phyloP scores from a whole-genome alignment of 2,797 vertebrate species.

The Siniperca undulata region DNA sequence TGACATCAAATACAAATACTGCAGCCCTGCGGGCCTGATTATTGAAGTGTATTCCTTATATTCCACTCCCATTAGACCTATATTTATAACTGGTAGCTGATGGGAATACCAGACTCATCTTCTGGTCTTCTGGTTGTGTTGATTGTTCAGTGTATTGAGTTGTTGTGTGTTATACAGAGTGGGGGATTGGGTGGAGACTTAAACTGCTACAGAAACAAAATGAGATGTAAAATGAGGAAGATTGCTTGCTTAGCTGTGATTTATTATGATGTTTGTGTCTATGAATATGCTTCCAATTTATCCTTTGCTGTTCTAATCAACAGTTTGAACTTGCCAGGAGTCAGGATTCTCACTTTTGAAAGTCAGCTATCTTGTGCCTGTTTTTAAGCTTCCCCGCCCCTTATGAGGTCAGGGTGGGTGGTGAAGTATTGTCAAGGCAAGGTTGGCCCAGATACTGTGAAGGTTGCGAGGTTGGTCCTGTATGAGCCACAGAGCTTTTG shows the following conservation, averaged over 20 bases:
- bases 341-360: constrained; percentile 19
- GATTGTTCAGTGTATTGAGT: constrained; percentile 39
- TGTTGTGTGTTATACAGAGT: neutral
- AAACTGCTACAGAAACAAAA: neutral
- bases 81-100: constrained; percentile 60
- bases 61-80: constrained; percentile 30
- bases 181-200: neutral
- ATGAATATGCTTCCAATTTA: constrained; percentile 2
- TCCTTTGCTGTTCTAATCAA: neutral
- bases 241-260: neutral
- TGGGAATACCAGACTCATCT: constrained; percentile 33
- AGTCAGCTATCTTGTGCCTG: constrained; percentile 23
- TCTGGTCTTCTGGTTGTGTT: constrained; percentile 36
- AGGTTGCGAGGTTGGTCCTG: constrained; percentile 12
- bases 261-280: constrained; percentile 1
- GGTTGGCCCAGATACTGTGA: constrained; percentile 17
- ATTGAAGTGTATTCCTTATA: constrained; percentile 50
- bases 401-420: constrained; percentile 56
- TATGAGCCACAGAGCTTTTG: neutral
- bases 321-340: constrained; percentile 1
- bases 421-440: constrained; percentile 36
- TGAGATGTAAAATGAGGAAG: neutral
- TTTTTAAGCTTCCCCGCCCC: constrained; percentile 10
- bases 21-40: constrained; percentile 37
- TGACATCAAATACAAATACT: constrained; percentile 41